Evolutionary conservation across 2,888 invertebrate genomes (phyloP).

Genomic region (Galerucella nymphaeae): DNA sequence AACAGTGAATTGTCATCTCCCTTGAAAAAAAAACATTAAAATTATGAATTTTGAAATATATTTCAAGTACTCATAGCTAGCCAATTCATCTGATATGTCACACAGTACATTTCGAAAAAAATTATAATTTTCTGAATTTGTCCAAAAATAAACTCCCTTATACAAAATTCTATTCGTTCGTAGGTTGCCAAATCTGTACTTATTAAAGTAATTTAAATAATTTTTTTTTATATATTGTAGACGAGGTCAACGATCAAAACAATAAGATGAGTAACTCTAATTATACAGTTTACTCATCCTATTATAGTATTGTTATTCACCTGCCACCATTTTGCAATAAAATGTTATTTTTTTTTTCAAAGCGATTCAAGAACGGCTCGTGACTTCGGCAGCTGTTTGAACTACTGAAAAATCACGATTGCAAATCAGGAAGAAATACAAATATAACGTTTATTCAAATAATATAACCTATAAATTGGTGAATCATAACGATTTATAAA

Average conservation of each 20-base stretch:
- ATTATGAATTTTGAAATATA: no score
- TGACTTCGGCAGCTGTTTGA: slow-evolving; percentile 22
- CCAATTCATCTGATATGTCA: no score
- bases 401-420: slow-evolving; percentile 13
- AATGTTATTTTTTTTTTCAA: slow-evolving; percentile 5
- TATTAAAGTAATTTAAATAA: no score
- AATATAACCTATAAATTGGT: background rate
- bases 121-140: no score
- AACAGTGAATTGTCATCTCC: no score
- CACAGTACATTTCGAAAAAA: no score
- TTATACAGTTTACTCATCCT: slow-evolving; percentile 7
- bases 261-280: slow-evolving; percentile 30
- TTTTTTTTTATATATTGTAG: slow-evolving; percentile 2
- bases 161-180: no score
- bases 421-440: slow-evolving; percentile 6
- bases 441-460: background rate
- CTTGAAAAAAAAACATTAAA: no score
- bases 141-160: no score
- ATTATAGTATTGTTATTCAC: slow-evolving; percentile 19
- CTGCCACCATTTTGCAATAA: slow-evolving; percentile 23
- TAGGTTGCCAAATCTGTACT: no score
- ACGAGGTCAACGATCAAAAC: slow-evolving; percentile 30
- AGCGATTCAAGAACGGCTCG: slow-evolving; percentile 24
- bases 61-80: no score
- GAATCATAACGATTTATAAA: background rate